These are phyloP conservation scores for Pachyramphus minor DNA, from an alignment of 2,113 vertebrate genomes.

Conservation along the genomic window DNA sequence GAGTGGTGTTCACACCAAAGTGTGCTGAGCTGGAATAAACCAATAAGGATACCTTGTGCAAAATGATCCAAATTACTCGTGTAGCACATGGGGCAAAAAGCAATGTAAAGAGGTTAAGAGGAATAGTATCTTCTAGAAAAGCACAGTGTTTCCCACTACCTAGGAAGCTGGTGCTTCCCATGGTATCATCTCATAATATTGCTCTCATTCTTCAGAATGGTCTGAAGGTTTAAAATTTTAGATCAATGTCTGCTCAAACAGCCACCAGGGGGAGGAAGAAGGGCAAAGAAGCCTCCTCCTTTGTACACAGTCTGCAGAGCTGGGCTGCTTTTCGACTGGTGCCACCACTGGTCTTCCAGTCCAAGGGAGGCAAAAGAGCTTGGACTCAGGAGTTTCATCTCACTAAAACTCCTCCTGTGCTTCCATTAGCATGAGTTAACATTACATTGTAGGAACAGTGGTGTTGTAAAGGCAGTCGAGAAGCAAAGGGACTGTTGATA, in stretches of 20 bases:
- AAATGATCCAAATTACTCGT: background rate
- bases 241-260: background rate
- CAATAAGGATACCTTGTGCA: background rate
- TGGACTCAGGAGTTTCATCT: background rate
- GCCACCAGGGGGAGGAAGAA: background rate
- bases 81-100: background rate
- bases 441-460: background rate
- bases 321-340: background rate
- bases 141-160: background rate
- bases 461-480: background rate
- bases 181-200: background rate
- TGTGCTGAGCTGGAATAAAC: background rate
- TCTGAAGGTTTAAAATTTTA: background rate
- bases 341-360: background rate
- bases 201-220: background rate
- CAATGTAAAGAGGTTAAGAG: background rate
- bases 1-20: background rate
- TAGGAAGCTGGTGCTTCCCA: background rate
- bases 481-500: background rate
- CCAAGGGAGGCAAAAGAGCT: background rate
- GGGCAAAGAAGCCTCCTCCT: background rate
- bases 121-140: background rate
- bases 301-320: background rate
- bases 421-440: background rate
- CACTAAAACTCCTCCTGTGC: background rate